Evolutionary conservation across 2,888 invertebrate genomes (phyloP).

Genomic region (Amblyjoppa fuscipennis): DNA sequence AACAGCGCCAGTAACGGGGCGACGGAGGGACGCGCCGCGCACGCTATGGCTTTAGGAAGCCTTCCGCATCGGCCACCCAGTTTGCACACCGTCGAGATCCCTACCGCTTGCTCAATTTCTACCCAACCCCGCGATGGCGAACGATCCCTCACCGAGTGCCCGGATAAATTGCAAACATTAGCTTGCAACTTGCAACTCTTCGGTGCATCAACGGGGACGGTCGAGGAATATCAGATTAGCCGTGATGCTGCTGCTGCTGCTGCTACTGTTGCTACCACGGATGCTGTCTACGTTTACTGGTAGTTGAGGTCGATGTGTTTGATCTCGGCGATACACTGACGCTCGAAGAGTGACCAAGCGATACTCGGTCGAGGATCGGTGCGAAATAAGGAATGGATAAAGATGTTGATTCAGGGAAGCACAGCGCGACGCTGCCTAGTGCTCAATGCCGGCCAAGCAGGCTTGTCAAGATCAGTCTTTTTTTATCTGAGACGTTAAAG

Average conservation of each 20-base stretch:
- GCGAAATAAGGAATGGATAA: no score
- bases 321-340: not conserved
- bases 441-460: no score
- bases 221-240: slow-evolving; percentile 70
- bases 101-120: slow-evolving; percentile 9
- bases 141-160: slow-evolving; percentile 75
- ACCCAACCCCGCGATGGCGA: not conserved
- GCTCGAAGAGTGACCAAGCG: not conserved
- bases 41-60: slow-evolving; percentile 75
- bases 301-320: not conserved
- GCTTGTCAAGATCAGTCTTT: no score
- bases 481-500: no score
- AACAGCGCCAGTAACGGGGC: slow-evolving; percentile 17
- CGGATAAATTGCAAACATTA: slow-evolving; percentile 82
- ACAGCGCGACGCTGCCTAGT: no score
- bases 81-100: slow-evolving; percentile 74
- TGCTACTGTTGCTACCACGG: not conserved
- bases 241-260: slow-evolving; percentile 6
- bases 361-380: no score
- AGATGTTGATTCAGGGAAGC: no score
- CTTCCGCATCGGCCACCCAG: slow-evolving; percentile 77
- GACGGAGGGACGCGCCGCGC: slow-evolving; percentile 13
- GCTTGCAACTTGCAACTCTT: slow-evolving; percentile 80
- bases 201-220: slow-evolving; percentile 62
- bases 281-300: not conserved